Evolutionary conservation across 2,888 invertebrate genomes (phyloP).

Genomic region (Platerodrilus igneus): DNA sequence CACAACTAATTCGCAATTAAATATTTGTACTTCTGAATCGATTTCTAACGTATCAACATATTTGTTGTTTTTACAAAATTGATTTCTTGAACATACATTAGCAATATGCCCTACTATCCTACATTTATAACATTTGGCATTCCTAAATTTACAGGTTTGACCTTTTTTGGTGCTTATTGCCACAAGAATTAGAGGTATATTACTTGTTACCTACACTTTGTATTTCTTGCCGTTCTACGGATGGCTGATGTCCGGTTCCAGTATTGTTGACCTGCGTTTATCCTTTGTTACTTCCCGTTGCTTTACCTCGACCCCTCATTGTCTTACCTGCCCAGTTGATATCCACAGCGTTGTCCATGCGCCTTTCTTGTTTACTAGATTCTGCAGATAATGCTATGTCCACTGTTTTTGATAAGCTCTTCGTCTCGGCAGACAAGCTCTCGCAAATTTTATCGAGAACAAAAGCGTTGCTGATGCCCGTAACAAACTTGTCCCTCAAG

Average conservation of each 20-base stretch:
- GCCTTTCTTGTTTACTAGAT: background rate
- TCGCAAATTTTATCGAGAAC: background rate
- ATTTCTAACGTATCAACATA: background rate
- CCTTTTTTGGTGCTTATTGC: background rate
- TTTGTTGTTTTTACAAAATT: background rate
- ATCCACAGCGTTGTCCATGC: background rate
- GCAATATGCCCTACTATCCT: background rate
- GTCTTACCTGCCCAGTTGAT: slow-evolving; percentile 1
- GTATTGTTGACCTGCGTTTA: no score
- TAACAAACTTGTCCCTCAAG: slow-evolving; percentile 8
- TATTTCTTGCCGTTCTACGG: no score
- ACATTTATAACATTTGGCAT: background rate
- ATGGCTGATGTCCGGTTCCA: no score
- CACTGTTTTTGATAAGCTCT: background rate
- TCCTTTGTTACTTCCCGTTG: no score
- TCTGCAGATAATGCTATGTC: background rate
- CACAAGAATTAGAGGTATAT: background rate
- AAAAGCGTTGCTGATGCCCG: slow-evolving; percentile 1
- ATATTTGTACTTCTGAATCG: no score
- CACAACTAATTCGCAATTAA: no score
- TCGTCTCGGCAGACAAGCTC: background rate
- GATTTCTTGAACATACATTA: background rate
- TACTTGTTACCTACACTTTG: no score
- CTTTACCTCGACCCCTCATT: no score
- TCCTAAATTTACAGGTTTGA: background rate